Evolutionary conservation across 2,113 vertebrate genomes (phyloP), one percentile per base, ranked within the genome.

Genomic region (Psettodes erumei): DNA sequence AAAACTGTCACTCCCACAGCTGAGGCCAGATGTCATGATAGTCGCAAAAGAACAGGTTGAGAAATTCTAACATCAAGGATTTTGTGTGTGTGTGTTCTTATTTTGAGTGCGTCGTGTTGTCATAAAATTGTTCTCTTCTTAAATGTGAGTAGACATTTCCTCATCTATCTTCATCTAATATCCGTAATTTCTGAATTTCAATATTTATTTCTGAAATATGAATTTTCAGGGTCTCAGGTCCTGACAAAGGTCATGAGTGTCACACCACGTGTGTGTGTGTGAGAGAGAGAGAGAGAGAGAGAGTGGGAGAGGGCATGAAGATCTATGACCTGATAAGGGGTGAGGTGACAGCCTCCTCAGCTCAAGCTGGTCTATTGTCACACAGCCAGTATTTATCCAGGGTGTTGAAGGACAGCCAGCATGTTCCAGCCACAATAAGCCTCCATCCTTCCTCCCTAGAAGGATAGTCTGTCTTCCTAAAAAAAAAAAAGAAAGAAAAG

Each of bases 401-500:
- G 35, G 60, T 1, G 18, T 32, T 75, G 51, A 80, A 54, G 74
- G 77, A 79, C 5, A 61, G 61, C 84, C 81, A 56, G 74, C 74
- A 80, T 80, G 51, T 23, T 76, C 42, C 83, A 67, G 82, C 71
- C 76, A 89, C 89, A 91, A 90, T 86, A 71, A 67, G 45, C 88
- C 88, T 82, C 63, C 73, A 86, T 82, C 42, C 55, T 45, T 51
- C 23, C 23, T n/a, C 43, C 19, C 33, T 32, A 11, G 47, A 38
- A 48, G 68, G 23, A 71, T 54, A 25, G 11, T 58, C 63, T 61
- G 7, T 50, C 73, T 50, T 35, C 43, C 23, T 67, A 19, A 25
- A 66, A 69, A 45, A 53, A 48, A 18, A n/a, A 28, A 47, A n/a
- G n/a, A n/a, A n/a, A n/a, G n/a, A n/a, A n/a, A n/a, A n/a, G n/a